Evolutionary conservation across 1,140 invertebrate species (phyloP).

Genomic region (Heliconius himera): DNA sequence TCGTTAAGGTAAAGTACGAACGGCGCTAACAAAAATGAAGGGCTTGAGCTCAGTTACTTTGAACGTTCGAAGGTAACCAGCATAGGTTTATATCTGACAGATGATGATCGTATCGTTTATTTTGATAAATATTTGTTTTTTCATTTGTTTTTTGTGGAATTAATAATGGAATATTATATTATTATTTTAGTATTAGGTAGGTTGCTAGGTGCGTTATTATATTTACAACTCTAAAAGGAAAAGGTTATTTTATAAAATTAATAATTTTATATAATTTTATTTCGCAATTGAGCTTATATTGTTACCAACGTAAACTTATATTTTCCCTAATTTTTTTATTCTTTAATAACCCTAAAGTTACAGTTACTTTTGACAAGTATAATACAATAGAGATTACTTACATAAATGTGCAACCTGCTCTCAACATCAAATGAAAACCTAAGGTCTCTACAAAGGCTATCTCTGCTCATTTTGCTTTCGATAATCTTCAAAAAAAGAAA

Average conservation of each 20-base stretch:
- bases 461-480: too few relatives aligned
- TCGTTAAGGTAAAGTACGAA: slow-evolving; percentile 72
- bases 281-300: neutral
- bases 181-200: neutral
- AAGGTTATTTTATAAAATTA: neutral
- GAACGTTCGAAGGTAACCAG: slow-evolving; percentile 73
- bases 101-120: slow-evolving; percentile 4
- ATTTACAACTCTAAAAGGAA: neutral
- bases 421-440: too few relatives aligned
- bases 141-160: neutral
- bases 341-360: neutral
- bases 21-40: slow-evolving; percentile 80
- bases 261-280: neutral
- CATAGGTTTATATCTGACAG: slow-evolving; percentile 48
- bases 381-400: too few relatives aligned
- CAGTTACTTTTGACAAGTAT: too few relatives aligned
- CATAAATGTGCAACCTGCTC: too few relatives aligned
- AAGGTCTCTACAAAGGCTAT: too few relatives aligned
- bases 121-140: neutral
- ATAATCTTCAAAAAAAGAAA: too few relatives aligned
- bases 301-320: neutral
- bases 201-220: neutral
- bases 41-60: slow-evolving; percentile 61
- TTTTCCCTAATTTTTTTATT: neutral
- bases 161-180: neutral